phyloP scores from a whole-genome alignment of 2,888 invertebrate species.

The Arge pagana region DNA sequence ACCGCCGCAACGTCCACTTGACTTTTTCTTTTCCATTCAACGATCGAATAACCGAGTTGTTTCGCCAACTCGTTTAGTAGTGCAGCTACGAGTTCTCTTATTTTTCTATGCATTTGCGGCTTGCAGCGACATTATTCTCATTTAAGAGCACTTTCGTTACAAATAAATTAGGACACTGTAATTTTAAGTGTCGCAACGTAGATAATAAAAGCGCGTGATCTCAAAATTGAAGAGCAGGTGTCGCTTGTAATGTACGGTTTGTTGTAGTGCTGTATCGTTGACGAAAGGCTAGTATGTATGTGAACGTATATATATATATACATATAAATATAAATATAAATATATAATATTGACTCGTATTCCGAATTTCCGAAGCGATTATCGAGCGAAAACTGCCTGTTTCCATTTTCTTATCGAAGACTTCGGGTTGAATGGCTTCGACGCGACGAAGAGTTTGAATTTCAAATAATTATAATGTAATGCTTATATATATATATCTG shows the following conservation, averaged over 20 bases:
- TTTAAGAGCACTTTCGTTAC: slow-evolving; percentile 13
- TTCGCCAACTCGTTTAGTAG: too few relatives aligned
- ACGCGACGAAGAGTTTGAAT: background rate
- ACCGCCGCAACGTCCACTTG: too few relatives aligned
- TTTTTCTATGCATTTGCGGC: too few relatives aligned
- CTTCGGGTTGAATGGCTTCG: background rate
- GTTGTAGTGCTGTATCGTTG: background rate
- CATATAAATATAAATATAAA: background rate
- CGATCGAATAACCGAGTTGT: too few relatives aligned
- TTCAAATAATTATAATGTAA: slow-evolving; percentile 15
- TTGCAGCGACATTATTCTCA: slow-evolving; percentile 23
- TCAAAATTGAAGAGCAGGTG: slow-evolving; percentile 30
- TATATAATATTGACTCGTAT: background rate
- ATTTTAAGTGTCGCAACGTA: slow-evolving; percentile 27
- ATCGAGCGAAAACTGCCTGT: background rate
- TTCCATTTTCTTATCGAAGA: background rate
- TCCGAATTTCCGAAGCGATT: background rate
- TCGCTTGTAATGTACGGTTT: slow-evolving; percentile 28
- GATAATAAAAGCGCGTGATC: slow-evolving; percentile 38
- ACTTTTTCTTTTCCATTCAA: too few relatives aligned
- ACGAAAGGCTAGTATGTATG: slow-evolving; percentile 3
- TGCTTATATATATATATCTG: background rate
- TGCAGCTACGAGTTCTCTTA: too few relatives aligned
- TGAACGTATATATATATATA: background rate
- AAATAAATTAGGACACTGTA: slow-evolving; percentile 24